These are phyloP conservation scores for Petrocephalus schoutedeni DNA, from an alignment of 2,797 vertebrate species.

Conservation along the genomic window DNA sequence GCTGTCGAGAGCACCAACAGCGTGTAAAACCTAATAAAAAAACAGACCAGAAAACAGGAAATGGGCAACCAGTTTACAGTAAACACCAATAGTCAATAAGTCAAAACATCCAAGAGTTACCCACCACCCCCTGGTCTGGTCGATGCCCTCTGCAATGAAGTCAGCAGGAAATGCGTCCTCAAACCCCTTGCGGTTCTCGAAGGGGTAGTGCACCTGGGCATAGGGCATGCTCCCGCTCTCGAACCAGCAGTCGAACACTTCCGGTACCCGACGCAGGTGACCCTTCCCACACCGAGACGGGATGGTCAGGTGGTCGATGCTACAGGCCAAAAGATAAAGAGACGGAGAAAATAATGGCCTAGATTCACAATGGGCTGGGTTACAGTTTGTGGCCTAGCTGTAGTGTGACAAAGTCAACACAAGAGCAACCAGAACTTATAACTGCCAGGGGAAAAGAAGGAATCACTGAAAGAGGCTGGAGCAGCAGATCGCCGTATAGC, in stretches of 20 bases:
- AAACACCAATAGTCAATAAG: not conserved
- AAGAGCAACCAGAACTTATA: not conserved
- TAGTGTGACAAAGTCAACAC: conserved; percentile 4
- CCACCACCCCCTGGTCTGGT: conserved; percentile 96
- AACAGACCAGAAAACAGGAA: not conserved
- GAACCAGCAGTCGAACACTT: conserved; percentile 99
- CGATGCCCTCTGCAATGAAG: conserved; percentile 98
- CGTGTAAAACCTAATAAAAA: conserved; percentile 85
- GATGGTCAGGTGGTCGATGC: conserved; percentile 77
- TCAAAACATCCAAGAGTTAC: conserved; percentile 2
- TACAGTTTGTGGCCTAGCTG: conserved; percentile 1
- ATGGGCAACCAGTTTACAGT: not conserved
- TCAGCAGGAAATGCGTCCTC: conserved; percentile 92
- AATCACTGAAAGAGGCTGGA: not conserved
- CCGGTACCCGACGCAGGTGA: conserved; percentile 66
- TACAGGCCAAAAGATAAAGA: conserved; percentile 38
- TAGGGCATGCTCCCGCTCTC: conserved; percentile 99
- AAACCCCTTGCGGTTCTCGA: conserved; percentile 82
- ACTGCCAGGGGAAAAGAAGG: not conserved
- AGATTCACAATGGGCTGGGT: not conserved
- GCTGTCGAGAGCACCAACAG: conserved; percentile 88
- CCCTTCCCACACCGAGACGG: conserved; percentile 84
- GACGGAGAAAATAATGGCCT: not conserved
- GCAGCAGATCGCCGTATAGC: not conserved
- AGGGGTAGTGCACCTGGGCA: conserved; percentile 92